A percentile compares a stretch with the other conserved stretches of the same genome.
phyloP scores from a whole-genome alignment of 2,113 vertebrate species.

The Cephalopholis sonnerati region DNA sequence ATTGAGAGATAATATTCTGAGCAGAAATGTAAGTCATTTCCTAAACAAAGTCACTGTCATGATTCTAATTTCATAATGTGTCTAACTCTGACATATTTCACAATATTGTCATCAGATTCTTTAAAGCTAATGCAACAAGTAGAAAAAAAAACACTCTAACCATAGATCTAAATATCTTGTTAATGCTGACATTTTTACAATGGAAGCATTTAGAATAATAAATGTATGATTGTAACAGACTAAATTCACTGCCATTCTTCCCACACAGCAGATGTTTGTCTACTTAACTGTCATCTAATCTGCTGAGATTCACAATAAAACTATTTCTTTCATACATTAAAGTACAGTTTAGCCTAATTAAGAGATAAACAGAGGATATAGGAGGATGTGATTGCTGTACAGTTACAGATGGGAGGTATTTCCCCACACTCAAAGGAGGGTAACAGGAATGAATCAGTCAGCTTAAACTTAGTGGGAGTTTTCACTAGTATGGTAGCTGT shows the following conservation, averaged over 20 bases:
- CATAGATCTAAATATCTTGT: not conserved
- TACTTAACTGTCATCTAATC: not conserved
- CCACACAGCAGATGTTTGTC: constrained; percentile 5
- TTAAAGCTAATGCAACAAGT: not conserved
- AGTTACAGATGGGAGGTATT: no score
- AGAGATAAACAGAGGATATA: no score
- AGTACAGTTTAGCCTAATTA: not conserved
- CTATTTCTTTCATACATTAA: not conserved
- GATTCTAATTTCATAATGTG: not conserved
- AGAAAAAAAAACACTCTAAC: not conserved
- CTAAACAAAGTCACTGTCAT: not conserved
- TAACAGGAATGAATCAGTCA: no score
- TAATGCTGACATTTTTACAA: not conserved
- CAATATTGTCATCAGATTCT: not conserved
- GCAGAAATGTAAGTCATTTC: no score
- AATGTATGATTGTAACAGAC: not conserved
- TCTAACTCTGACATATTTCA: not conserved
- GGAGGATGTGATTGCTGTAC: not conserved
- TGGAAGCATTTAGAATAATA: not conserved
- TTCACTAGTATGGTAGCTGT: no score
- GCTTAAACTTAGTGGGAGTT: no score
- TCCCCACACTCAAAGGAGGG: not conserved
- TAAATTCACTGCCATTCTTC: constrained; percentile 10
- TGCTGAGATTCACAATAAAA: not conserved
- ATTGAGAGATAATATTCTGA: not conserved